These are phyloP conservation scores for Panonychus citri DNA, from an alignment of 1,140 invertebrate species.

Conservation along the genomic window DNA sequence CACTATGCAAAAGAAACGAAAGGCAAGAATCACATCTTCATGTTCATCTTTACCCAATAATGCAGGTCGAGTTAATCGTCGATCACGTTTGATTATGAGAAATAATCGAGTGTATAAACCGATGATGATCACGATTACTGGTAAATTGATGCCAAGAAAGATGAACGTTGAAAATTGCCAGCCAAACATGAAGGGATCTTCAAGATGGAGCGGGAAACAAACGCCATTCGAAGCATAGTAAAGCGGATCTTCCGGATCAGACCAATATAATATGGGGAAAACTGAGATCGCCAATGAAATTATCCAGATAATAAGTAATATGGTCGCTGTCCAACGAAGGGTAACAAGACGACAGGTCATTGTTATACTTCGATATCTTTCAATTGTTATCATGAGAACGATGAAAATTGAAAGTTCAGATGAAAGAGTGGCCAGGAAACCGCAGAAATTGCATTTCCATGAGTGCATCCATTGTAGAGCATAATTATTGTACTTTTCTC, in stretches of 20 bases:
- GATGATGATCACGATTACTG: slow-evolving; percentile 30
- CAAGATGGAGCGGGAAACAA: slow-evolving; percentile 23
- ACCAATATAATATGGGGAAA: slow-evolving; percentile 12
- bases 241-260: slow-evolving; percentile 1
- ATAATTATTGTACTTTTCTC: slow-evolving; percentile 36
- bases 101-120: slow-evolving; percentile 30
- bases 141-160: slow-evolving; percentile 22
- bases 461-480: slow-evolving; percentile 42
- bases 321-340: neutral
- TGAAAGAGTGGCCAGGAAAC: slow-evolving; percentile 39
- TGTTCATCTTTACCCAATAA: slow-evolving; percentile 4
- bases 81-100: slow-evolving; percentile 12
- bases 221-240: slow-evolving; percentile 22
- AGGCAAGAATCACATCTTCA: slow-evolving; percentile 16
- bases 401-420: slow-evolving; percentile 48
- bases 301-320: slow-evolving; percentile 9
- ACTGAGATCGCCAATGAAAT: slow-evolving; percentile 12
- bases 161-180: slow-evolving; percentile 24
- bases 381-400: slow-evolving; percentile 46
- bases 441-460: slow-evolving; percentile 35
- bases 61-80: slow-evolving; percentile 12
- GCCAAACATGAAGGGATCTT: slow-evolving; percentile 21
- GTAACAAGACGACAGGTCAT: slow-evolving; percentile 12
- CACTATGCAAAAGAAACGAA: slow-evolving; percentile 21
- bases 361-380: slow-evolving; percentile 28